These are phyloP conservation scores for Actias luna DNA, from an alignment of 2,888 invertebrate genomes.

Conservation along the genomic window DNA sequence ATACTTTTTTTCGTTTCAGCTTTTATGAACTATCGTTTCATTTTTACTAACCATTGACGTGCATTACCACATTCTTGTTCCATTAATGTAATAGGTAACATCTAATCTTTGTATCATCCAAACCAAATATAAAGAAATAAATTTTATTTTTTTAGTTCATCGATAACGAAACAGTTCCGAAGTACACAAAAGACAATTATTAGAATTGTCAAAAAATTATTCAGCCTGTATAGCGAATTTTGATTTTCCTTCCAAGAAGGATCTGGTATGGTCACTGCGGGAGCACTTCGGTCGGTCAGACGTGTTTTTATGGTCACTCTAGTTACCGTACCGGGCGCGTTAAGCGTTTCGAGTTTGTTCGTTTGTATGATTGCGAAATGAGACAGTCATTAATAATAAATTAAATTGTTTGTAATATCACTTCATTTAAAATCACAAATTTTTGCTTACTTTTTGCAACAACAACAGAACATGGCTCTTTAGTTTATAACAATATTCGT, in stretches of 20 bases:
- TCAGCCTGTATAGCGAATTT: conserved; percentile 36
- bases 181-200: not conserved
- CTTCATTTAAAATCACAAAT: not conserved
- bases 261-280: conserved; percentile 50
- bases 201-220: conserved; percentile 29
- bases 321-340: conserved; percentile 7
- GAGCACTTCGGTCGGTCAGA: conserved; percentile 31
- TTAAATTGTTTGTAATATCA: not conserved
- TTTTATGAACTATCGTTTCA: not conserved
- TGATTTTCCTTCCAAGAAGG: conserved; percentile 54
- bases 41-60: too few relatives aligned
- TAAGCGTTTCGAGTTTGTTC: conserved; percentile 6
- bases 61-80: too few relatives aligned
- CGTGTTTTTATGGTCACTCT: conserved; percentile 11
- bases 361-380: not conserved
- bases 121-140: not conserved
- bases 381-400: not conserved
- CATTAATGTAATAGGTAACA: too few relatives aligned
- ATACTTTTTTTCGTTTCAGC: not conserved
- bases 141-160: not conserved
- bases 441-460: too few relatives aligned
- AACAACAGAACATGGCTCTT: too few relatives aligned
- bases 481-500: too few relatives aligned
- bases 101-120: too few relatives aligned
- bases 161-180: not conserved